Conservation (phyloP, 2,888 invertebrate genomes). For the Diplazon laetatorius region DNA sequence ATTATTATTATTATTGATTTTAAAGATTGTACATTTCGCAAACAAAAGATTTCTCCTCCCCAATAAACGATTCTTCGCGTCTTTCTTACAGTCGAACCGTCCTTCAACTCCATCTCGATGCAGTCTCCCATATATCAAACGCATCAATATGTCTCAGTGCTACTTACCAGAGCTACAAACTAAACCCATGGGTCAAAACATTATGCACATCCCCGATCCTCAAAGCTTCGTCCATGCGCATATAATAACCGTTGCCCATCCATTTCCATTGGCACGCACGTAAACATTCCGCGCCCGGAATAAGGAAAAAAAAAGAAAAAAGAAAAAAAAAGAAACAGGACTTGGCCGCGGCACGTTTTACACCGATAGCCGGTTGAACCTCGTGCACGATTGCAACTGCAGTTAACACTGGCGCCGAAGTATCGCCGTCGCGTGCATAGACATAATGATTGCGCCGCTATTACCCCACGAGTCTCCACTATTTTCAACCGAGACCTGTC, state of each 20-base stretch:
- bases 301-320: no score
- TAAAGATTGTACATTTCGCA: slow-evolving; percentile 25
- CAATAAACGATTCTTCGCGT: slow-evolving; percentile 54
- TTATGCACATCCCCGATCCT: no score
- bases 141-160: no score
- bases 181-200: no score
- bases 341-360: no score
- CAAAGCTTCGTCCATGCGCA: no score
- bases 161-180: no score
- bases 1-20: slow-evolving; percentile 19
- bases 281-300: slow-evolving; percentile 40
- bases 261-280: slow-evolving; percentile 19
- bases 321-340: no score
- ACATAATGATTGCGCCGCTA: slow-evolving; percentile 47
- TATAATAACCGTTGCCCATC: no score
- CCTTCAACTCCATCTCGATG: slow-evolving; percentile 34
- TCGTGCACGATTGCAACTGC: slow-evolving; percentile 15
- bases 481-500: no score
- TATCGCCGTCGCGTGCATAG: slow-evolving; percentile 46
- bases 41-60: slow-evolving; percentile 39
- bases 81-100: slow-evolving; percentile 41
- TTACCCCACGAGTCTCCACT: no score
- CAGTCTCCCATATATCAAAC: no score
- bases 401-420: slow-evolving; percentile 43
- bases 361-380: slow-evolving; percentile 28